phyloP scores from a whole-genome alignment of 2,888 invertebrate genomes.

The Calliphora vomitoria region DNA sequence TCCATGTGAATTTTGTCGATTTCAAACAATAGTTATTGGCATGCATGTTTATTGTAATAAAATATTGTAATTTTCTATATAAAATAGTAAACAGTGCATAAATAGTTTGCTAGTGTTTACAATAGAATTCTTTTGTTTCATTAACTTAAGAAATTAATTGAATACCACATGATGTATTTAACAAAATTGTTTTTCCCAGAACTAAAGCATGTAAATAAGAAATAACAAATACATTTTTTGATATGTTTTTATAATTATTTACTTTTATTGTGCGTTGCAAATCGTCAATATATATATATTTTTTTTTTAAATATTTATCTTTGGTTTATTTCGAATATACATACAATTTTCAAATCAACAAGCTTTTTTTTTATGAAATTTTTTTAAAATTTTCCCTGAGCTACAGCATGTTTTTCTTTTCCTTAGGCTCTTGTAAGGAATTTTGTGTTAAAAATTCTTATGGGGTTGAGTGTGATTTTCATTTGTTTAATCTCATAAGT shows the following conservation, averaged over 20 bases:
- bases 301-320: neutral
- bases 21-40: too few species aligned
- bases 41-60: too few species aligned
- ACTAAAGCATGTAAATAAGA: neutral
- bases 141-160: neutral
- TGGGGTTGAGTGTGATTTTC: neutral
- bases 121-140: neutral
- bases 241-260: conserved; percentile 17
- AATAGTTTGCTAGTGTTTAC: neutral
- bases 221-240: neutral
- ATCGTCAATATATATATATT: conserved; percentile 21
- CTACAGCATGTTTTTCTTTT: conserved; percentile 41
- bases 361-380: conserved; percentile 47
- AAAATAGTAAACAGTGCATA: neutral
- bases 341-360: conserved; percentile 59
- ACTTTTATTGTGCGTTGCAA: conserved; percentile 60
- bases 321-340: neutral
- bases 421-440: neutral
- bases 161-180: neutral
- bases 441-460: neutral
- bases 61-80: neutral
- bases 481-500: conserved; percentile 58
- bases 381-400: conserved; percentile 72
- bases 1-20: too few species aligned
- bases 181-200: neutral